Evolutionary conservation across 2,113 vertebrate species (phyloP).

Genomic region (Porphyrio hochstetteri): DNA sequence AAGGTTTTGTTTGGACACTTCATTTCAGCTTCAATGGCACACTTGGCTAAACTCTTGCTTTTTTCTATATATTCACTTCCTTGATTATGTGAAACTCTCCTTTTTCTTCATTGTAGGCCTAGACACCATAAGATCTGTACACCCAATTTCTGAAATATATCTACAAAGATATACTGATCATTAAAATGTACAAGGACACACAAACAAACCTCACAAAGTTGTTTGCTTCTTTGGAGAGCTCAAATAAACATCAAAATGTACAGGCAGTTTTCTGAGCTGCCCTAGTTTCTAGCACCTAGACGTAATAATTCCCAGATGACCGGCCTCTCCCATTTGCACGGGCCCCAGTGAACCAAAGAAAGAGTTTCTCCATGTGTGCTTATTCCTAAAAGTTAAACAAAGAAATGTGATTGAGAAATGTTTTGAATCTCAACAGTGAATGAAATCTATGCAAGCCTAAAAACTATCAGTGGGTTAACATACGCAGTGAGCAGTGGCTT

Average conservation of each 20-base stretch:
- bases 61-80: neutral
- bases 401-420: neutral
- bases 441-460: neutral
- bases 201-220: rapidly evolving
- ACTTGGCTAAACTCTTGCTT: neutral
- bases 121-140: neutral
- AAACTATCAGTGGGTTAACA: neutral
- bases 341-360: neutral
- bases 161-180: neutral
- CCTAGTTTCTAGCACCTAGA: neutral
- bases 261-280: neutral
- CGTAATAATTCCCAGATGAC: neutral
- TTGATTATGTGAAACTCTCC: neutral
- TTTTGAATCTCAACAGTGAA: neutral
- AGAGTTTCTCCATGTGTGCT: neutral
- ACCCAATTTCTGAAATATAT: neutral
- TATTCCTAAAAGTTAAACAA: neutral
- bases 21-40: neutral
- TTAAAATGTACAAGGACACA: neutral
- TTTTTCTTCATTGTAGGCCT: neutral
- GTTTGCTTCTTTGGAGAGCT: neutral
- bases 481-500: neutral
- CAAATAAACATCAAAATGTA: neutral
- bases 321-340: neutral
- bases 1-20: neutral